Conservation (phyloP, 2,888 invertebrate genomes). For the Drosophila picticornis region DNA sequence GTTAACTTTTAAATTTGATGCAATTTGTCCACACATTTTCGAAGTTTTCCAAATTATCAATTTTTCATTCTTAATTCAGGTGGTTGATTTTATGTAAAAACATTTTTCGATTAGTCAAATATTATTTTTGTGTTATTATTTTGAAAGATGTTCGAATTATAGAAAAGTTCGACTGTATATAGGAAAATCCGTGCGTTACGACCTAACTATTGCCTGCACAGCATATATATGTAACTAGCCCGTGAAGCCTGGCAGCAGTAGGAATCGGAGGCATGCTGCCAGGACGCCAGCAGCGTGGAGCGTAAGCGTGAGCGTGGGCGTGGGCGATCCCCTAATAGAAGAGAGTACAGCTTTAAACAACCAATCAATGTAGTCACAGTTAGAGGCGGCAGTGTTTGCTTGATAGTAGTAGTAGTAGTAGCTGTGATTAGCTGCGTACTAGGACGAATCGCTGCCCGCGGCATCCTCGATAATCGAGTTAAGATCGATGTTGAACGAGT, state of each 20-base stretch:
- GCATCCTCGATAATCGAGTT: slow-evolving; percentile 86
- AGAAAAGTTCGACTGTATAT: slow-evolving; percentile 3
- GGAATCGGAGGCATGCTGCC: slow-evolving; percentile 57
- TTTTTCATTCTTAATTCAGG: not conserved
- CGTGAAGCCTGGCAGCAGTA: slow-evolving; percentile 56
- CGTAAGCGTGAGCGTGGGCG: not conserved
- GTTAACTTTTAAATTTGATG: not conserved
- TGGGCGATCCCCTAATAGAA: slow-evolving; percentile 22
- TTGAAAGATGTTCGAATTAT: not conserved
- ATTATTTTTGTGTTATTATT: not conserved
- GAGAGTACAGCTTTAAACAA: slow-evolving; percentile 66
- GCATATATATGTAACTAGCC: slow-evolving; percentile 23
- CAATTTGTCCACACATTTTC: not conserved
- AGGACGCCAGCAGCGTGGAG: slow-evolving; percentile 23
- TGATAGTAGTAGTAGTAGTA: slow-evolving; percentile 20
- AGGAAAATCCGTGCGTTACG: slow-evolving; percentile 33
- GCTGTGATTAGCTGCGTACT: slow-evolving; percentile 82
- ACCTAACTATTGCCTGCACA: slow-evolving; percentile 33
- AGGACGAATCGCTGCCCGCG: slow-evolving; percentile 85
- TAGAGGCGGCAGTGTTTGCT: slow-evolving; percentile 54
- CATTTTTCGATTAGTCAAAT: not conserved
- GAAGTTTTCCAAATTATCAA: not conserved
- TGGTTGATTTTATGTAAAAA: not conserved
- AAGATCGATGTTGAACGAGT: slow-evolving; percentile 85
- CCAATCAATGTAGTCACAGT: slow-evolving; percentile 70